These are phyloP conservation scores for Gallinago nigripennis DNA, from an alignment of 2,797 vertebrate species.

Conservation along the genomic window DNA sequence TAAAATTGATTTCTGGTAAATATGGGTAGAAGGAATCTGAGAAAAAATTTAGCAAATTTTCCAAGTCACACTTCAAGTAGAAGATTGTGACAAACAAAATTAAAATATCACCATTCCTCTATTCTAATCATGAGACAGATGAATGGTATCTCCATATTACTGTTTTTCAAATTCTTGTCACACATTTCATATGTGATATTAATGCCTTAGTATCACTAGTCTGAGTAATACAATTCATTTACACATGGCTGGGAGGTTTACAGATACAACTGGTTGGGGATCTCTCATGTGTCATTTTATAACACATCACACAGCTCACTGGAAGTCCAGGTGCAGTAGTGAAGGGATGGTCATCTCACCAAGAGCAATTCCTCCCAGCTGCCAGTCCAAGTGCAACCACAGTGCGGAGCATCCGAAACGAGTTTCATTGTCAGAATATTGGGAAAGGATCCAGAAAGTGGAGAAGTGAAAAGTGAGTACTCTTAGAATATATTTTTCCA, in stretches of 20 bases:
- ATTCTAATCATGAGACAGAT: not conserved
- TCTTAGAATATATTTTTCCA: not conserved
- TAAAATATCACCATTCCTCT: not conserved
- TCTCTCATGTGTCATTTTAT: not conserved
- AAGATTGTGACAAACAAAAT: not conserved
- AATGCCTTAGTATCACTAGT: not conserved
- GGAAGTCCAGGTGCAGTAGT: not conserved
- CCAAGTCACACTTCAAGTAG: not conserved
- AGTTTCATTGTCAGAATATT: not conserved
- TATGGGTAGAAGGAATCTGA: not conserved
- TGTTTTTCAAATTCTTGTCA: not conserved
- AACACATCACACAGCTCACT: not conserved
- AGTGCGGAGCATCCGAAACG: not conserved
- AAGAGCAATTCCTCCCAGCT: not conserved
- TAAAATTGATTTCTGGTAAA: not conserved
- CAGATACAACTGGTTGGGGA: not conserved
- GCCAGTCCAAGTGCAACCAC: not conserved
- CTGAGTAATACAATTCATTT: not conserved
- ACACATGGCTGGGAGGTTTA: not conserved
- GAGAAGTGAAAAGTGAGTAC: not conserved
- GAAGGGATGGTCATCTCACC: not conserved
- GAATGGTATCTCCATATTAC: not conserved
- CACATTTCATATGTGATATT: not conserved
- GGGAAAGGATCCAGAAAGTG: not conserved
- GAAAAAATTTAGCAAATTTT: not conserved